Conservation (phyloP, 1,140 invertebrate genomes). For the Antheraea mylitta region DNA sequence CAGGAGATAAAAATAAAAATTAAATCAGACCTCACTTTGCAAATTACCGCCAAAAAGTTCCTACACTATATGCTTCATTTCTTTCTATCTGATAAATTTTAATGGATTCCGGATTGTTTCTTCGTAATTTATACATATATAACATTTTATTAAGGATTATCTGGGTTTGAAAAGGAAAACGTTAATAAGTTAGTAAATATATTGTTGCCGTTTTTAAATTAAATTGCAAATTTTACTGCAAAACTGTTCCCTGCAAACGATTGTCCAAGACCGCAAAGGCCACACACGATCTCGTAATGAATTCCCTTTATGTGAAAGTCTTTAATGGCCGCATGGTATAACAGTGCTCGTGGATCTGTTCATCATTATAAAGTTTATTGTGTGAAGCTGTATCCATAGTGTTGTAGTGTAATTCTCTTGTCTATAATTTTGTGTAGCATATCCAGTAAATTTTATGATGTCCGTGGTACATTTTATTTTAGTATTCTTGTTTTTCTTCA, state of each 20-base stretch:
- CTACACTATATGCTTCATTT: no score
- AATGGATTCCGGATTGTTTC: no score
- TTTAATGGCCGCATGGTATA: background rate
- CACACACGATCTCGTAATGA: conserved; percentile 2
- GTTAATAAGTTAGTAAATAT: background rate
- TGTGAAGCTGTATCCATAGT: background rate
- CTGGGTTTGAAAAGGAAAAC: background rate
- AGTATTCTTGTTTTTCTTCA: no score
- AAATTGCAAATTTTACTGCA: conserved; percentile 8
- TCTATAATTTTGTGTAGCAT: no score
- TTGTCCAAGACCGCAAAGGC: conserved; percentile 3
- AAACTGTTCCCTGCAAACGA: conserved; percentile 3
- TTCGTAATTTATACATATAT: no score
- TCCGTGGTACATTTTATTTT: no score
- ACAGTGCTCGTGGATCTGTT: background rate
- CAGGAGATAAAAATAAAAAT: no score
- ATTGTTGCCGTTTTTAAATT: background rate
- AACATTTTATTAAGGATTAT: background rate
- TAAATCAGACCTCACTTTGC: no score
- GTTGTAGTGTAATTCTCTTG: background rate
- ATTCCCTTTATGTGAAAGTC: background rate
- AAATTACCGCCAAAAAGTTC: no score
- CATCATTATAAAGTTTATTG: background rate
- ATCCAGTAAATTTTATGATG: no score
- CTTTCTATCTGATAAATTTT: no score